Conservation (phyloP, 2,797 vertebrate species). For the Acrossocheilus fasciatus region DNA sequence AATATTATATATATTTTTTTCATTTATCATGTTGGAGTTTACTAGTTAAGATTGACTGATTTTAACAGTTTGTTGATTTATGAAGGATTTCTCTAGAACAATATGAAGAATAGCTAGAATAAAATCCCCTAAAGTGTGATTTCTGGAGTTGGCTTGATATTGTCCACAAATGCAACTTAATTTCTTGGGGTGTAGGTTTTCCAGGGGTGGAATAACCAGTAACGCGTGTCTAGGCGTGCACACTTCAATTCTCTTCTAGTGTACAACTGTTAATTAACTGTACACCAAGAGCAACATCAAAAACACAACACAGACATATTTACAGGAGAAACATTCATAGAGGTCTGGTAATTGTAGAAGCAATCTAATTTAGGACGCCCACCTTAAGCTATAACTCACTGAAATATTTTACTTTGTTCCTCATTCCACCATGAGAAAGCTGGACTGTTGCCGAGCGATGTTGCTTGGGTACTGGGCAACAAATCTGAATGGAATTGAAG, state of each 20-base stretch:
- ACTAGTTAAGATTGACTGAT: not conserved
- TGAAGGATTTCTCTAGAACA: not conserved
- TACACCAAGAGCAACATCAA: not conserved
- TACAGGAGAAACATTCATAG: not conserved
- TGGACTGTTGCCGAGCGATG: not conserved
- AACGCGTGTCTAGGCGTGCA: not conserved
- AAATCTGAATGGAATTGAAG: not conserved
- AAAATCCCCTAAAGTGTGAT: not conserved
- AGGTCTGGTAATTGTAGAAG: not conserved
- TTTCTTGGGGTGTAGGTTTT: not conserved
- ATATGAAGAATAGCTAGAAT: not conserved
- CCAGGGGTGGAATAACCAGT: not conserved
- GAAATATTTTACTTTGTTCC: not conserved
- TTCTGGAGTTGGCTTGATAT: not conserved
- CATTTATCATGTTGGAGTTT: slow-evolving; percentile 1
- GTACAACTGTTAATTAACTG: not conserved
- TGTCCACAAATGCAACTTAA: not conserved
- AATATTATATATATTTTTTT: not conserved
- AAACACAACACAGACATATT: not conserved
- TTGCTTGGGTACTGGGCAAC: not conserved
- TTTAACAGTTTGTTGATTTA: not conserved
- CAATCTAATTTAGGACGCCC: not conserved
- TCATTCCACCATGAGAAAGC: not conserved
- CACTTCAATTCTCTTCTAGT: not conserved
- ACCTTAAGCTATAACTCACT: not conserved